Evolutionary conservation across 2,113 vertebrate species (phyloP), one percentile per base, ranked within the genome.

Genomic region (Paramisgurnus dabryanus): DNA sequence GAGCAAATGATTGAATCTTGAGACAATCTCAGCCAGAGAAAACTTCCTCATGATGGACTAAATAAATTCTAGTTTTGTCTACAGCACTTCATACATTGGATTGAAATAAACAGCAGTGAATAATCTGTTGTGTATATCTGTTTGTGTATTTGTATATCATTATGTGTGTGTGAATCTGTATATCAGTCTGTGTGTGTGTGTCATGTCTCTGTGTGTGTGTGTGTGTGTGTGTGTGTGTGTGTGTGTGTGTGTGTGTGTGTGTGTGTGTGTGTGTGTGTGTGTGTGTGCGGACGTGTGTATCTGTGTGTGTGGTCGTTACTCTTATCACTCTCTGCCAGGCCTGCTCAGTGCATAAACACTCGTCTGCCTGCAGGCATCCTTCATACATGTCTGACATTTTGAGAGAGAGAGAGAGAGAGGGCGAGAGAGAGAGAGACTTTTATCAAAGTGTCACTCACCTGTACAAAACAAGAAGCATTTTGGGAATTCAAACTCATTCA

Each of bases 251-350:
- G 17, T 69, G 22, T 50, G 40, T 43, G 27, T 50, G 41, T 71
- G 47, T 65, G 43, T 5, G 5, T 15, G 12, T 5, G 4, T 17
- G 68, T 80, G n/a, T n/a, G n/a, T n/a, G 77, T 79, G 80, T 73
- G 77, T n/a, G n/a, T n/a, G n/a, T n/a, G n/a, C n/a, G n/a, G n/a
- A 80, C 71, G 82, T 63, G 70, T 67, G 45, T 80, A 80, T 82
- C 85, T 85, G 86, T 79, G 76, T 58, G 77, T 79, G 80, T 73
- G 77, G 63, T 79, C 65, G 22, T 60, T 12, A 49, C 83, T 81
- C 90, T 93, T 93, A 93, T 93, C 92, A 89, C 89, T 60, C 85
- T 86, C 83, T 82, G 76, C 87, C 92, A 93, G 92, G 85, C 92
- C 79, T 81, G 86, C 89, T 90, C 85, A 84, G 85, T 83, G 80